Base-by-base conservation (phyloP, 2,113 vertebrate species). In the Macrotus californicus region DNA sequence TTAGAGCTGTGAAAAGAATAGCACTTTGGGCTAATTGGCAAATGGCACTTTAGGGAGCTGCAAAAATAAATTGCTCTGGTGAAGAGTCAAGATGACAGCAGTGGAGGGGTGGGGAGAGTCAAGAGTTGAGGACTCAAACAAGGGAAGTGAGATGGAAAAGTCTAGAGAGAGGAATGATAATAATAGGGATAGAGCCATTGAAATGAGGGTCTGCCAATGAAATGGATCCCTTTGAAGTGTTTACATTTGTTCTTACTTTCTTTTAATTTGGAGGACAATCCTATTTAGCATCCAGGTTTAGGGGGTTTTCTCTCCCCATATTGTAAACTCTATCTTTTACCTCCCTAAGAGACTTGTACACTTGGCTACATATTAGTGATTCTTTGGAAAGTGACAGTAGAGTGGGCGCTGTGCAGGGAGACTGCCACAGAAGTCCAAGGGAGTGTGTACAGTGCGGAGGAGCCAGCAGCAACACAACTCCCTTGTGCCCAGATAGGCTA, bases 181-280 rank as follows among this genome's bases (percentile, higher is more conserved):
- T 13, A 91, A n/a, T 36, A 84, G 77, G 69, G 46, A 41, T 72
- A 46, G 52, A 46, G 39, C 14, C 15, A 22, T 76, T 39, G 24
- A 67, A 80, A 75, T 81, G 85, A 89, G 9, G 1, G 4, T 89
- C 56, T 89, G 12, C 72, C 36, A 52, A 18, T 54, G 50, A 89
- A 61, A 81, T 76, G 56, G 48, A 41, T 70, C 21, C 21, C 31
- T 90, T 70, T 64, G 52, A 89, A 86, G 52, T 59, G 12, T 76
- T 92, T 64, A 70, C 36, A 22, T 69, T 92, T 39, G 56, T 75
- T 93, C 64, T 73, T 83, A 29, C 46, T 81, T 88, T 86, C 67
- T 92, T 95, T 93, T 14, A 79, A 59, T 84, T 80, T 89, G 73
- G n/a, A 87, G 39, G 46, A 80, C 64, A 46, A 46, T 92, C 46